Evolutionary conservation across 2,888 invertebrate species (phyloP), one percentile per base, ranked within the genome.

Genomic region (Cerastoderma edule): DNA sequence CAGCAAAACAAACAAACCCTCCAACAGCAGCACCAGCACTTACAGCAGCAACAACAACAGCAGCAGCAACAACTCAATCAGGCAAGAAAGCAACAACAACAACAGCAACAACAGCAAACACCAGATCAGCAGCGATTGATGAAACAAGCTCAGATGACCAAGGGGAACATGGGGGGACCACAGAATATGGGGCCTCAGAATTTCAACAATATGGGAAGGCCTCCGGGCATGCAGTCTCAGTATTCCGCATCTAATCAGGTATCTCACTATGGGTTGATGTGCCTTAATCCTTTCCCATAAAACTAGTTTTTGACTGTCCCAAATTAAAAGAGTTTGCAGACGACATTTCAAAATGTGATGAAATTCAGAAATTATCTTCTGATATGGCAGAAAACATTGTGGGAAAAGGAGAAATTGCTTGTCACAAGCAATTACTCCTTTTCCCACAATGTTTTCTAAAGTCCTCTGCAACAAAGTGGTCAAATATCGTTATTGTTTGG

Each of bases 121-220:
- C 83, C 75, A 35, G 72, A 75, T 24, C 74, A 66, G 28, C 76
- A 75, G 10, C 83, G 76, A 54, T 78, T 76, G 66, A 44, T 46
- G 39, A 72, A 57, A n/a, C 77, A 75, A 35, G 60, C 68, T 16
- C 82, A 77, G 32, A 71, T 67, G 67, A 48, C 27, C 4, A 22
- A 48, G 22, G 24, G 44, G 10, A 65, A 56, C 56, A 56, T 48
- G 48, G 46, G 72, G 67, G 39, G 48, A 60, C 50, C 66, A 6
- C 50, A 32, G 13, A 50, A 32, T 13, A 66, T 66, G 50, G 35
- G 24, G 24, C 69, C 60, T 53, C 22, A 60, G 63, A 50, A 50
- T 19, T 77, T 71, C 69, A 76, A 70, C 33, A 60, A 65, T 19
- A 77, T 78, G 75, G 70, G 63, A 6, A 54, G 77, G 33, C 56